Percentiles rank a stretch among this genome's conserved stretches.
phyloP scores from a whole-genome alignment of 2,797 vertebrate genomes.

The Schizopygopsis pylzovi region DNA sequence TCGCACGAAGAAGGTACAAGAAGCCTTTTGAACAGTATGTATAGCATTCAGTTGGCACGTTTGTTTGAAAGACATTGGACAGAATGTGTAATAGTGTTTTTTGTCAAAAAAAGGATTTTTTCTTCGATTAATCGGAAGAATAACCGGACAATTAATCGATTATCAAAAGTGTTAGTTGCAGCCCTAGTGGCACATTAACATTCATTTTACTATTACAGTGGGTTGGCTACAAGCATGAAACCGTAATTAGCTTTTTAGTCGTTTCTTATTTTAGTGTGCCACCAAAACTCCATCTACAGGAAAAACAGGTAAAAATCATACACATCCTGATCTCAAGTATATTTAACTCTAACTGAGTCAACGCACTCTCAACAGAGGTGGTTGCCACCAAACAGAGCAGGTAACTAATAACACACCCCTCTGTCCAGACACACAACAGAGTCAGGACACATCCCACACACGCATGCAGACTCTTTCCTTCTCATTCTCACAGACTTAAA shows the following conservation, averaged over 20 bases:
- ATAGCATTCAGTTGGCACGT: no score
- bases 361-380: slow-evolving; percentile 59
- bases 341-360: slow-evolving; percentile 43
- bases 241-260: neutral
- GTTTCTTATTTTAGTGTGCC: neutral
- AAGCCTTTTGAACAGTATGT: no score
- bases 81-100: no score
- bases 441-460: slow-evolving; percentile 1
- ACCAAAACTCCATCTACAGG: neutral
- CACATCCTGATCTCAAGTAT: slow-evolving; percentile 50
- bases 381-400: slow-evolving; percentile 77
- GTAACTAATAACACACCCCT: slow-evolving; percentile 62
- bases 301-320: slow-evolving; percentile 13
- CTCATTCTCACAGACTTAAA: neutral
- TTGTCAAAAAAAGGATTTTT: no score
- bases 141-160: no score
- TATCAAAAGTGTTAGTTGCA: no score
- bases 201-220: neutral
- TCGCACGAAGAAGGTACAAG: no score
- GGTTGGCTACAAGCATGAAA: neutral
- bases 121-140: no score
- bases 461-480: neutral
- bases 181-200: neutral
- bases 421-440: neutral
- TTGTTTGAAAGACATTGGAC: no score